A percentile compares a stretch with the other conserved stretches of the same genome.
phyloP scores from a whole-genome alignment of 2,888 invertebrate genomes.

The Tanypteryx hageni region DNA sequence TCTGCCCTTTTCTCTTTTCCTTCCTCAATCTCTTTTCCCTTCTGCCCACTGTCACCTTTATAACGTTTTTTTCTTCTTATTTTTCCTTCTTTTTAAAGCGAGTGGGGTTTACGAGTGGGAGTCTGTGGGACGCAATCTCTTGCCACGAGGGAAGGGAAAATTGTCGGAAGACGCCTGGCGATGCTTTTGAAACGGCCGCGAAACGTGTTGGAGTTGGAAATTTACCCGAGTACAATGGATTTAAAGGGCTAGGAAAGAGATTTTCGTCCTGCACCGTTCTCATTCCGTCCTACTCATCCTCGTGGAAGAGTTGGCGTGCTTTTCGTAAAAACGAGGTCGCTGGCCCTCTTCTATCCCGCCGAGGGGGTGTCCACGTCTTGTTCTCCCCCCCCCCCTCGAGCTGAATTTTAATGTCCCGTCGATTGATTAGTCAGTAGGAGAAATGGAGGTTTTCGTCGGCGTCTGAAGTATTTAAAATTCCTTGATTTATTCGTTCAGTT shows the following conservation, averaged over 20 bases:
- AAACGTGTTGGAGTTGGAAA: not conserved
- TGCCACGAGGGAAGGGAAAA: not conserved
- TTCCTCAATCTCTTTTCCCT: not conserved
- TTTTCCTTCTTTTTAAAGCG: conserved; percentile 4
- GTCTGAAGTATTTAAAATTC: no score
- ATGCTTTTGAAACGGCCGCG: conserved; percentile 2
- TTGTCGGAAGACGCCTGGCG: not conserved
- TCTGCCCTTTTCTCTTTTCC: not conserved
- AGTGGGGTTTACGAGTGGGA: not conserved
- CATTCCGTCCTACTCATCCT: not conserved
- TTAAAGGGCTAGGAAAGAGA: conserved; percentile 14
- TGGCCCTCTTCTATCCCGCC: not conserved
- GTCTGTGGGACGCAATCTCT: conserved; percentile 29
- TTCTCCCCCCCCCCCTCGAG: not conserved
- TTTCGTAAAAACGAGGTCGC: not conserved
- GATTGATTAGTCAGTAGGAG: not conserved
- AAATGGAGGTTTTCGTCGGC: not conserved
- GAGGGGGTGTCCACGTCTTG: not conserved
- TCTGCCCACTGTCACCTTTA: conserved; percentile 33
- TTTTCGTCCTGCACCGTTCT: not conserved
- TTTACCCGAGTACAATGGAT: conserved; percentile 3
- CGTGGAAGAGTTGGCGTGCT: not conserved
- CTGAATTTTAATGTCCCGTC: not conserved
- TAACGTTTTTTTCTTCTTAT: not conserved
- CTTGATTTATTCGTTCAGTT: no score